Base-by-base conservation (phyloP, 1,140 invertebrate species). In the Heliconius melpomene region DNA sequence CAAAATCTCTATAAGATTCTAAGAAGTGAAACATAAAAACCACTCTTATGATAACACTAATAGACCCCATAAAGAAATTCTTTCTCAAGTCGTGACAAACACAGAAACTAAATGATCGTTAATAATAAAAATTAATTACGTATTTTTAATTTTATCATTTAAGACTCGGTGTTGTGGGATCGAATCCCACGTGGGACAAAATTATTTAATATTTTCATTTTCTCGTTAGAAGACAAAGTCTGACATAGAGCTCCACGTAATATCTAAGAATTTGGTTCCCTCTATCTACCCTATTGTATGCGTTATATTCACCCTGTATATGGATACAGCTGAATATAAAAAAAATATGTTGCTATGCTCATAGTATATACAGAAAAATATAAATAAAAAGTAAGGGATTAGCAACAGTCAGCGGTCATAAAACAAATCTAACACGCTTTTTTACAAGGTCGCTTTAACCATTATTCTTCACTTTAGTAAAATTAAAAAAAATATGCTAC, bases 361-460 rank as follows among this genome's bases (percentile, higher is more conserved):
- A 2, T n/a, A 7, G 20, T 57, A n/a, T 9, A n/a, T 57, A n/a
- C 8, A 11, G 0, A 52, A 5, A 52, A 20, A 18, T 20, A 52
- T 20, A 16, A 18, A 52, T 52, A 52, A 57, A 57, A n/a, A n/a
- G 54, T 57, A 57, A n/a, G 54, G 54, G 72, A 84, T 88, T 87
- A 70, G 79, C 78, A 74, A 84, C 72, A 82, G 82, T 38, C 72
- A 82, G 82, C 50, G 54, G 74, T 82, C 79, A 86, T 83, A 84
- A 85, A 87, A 82, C 78, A 60, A 82, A 89, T 88, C 81, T 73
- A 85, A n/a, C 77, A 88, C 86, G 88, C 84, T 88, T 84, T 85
- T 86, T 84, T 76, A 77, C 79, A 84, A 80, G 77, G 79, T 82
- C 78, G 79, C 80, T 57, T 57, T n/a, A 23, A 23, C 54, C 7